A percentile compares a stretch with the other conserved stretches of the same genome.
phyloP scores from a whole-genome alignment of 2,888 invertebrate species.

The Pyrgus malvae region DNA sequence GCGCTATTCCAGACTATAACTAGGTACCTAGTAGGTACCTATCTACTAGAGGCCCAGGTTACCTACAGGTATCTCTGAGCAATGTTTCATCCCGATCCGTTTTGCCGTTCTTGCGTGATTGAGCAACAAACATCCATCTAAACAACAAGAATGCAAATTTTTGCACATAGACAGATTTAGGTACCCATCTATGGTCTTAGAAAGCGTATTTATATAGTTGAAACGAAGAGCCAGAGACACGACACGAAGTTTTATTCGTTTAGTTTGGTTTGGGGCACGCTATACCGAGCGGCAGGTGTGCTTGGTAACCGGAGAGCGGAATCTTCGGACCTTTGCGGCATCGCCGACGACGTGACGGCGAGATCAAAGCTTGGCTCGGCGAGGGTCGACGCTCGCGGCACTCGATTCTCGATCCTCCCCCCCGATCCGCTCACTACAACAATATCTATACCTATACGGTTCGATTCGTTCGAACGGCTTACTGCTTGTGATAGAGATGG shows the following conservation, averaged over 20 bases:
- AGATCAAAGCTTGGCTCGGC: slow-evolving; percentile 65
- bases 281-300: slow-evolving; percentile 45
- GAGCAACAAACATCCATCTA: too few relatives aligned
- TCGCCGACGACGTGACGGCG: slow-evolving; percentile 48
- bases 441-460: slow-evolving; percentile 38
- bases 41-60: too few relatives aligned
- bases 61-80: too few relatives aligned
- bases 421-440: slow-evolving; percentile 40
- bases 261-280: slow-evolving; percentile 12
- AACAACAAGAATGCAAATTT: too few relatives aligned
- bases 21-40: too few relatives aligned
- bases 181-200: too few relatives aligned
- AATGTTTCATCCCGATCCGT: too few relatives aligned
- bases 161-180: too few relatives aligned
- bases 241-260: slow-evolving; percentile 21
- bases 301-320: slow-evolving; percentile 47
- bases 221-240: too few relatives aligned
- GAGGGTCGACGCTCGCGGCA: slow-evolving; percentile 77
- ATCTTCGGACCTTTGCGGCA: slow-evolving; percentile 47
- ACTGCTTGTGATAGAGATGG: slow-evolving; percentile 30
- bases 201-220: too few relatives aligned
- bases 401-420: slow-evolving; percentile 51
- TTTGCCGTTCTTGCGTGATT: too few relatives aligned
- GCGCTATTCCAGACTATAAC: too few relatives aligned
- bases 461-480: slow-evolving; percentile 53